Base-by-base conservation (phyloP, 2,113 vertebrate species). In the Eublepharis macularius region DNA sequence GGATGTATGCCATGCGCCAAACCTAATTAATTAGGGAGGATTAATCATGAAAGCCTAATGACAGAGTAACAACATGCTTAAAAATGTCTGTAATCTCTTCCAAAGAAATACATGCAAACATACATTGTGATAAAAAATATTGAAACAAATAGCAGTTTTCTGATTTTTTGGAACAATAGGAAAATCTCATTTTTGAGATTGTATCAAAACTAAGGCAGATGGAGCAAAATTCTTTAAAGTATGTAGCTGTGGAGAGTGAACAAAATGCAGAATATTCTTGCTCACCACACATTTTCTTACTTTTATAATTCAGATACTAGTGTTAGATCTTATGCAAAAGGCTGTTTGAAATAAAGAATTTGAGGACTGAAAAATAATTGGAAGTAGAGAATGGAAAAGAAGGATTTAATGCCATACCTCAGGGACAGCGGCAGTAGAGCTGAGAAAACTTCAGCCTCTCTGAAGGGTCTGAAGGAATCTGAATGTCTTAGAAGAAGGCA, bases 401-500 rank as follows among this genome's bases (percentile, higher is more conserved):
- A 68, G 81, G 86, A 68, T 60, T 47, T 91, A 21, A 16, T 45
- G 72, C 78, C 96, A 78, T 97, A 97, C 97, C 97, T 97, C 89
- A 36, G 94, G 92, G 95, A 95, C 94, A 91, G 77, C 19, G 95
- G 95, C 95, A 95, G 95, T 82, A 88, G 95, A 92, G 93, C 92
- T 95, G 94, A 92, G 93, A 89, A 72, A 94, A 94, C 94, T 96
- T 95, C 96, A 86, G 96, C 93, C 95, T 66, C 97, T 95, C 79
- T 94, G 93, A 94, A 81, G 24, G 81, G 90, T 94, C 96, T 94
- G 93, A 87, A 95, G 96, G 95, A 96, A 96, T 98, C 97, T 97
- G 96, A 96, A 94, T 86, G 94, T 89, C 95, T 95, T 95, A 95
- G 93, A 95, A 93, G 84, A 94, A 86, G 94, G 92, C 96, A 96